Evolutionary conservation across 2,113 vertebrate species (phyloP), one percentile per base, ranked within the genome.

Genomic region (Stegastes partitus): DNA sequence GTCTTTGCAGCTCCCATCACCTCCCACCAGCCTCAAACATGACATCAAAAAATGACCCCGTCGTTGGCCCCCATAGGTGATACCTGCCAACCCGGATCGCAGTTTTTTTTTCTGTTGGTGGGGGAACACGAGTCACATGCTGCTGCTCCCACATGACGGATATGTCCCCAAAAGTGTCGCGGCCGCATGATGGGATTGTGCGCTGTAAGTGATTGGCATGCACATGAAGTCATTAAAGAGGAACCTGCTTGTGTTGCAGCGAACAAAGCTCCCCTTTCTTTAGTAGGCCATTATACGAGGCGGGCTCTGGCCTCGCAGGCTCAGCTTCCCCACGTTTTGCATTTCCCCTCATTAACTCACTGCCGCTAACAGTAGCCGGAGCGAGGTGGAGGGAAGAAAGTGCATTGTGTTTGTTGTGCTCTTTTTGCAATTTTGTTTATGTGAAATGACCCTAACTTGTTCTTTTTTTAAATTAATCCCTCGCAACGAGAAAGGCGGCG

Each of bases 161-260:
- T 66, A 26, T 25, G 72, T 74, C 74, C 74, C 65, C 42, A 65
- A 73, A 73, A 79, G 74, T 77, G 69, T 72, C 26, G 65, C 61
- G 77, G 73, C 70, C 50, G n/a, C 64, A 71, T 82, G 81, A 82
- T 74, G 59, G 73, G 67, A 78, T 84, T 89, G 91, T 88, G 26
- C 84, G 71, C 87, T 19, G 70, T 59, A 81, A 92, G 72, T 91
- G 90, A 90, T 90, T 84, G 90, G 87, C 92, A 82, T 89, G 87
- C 85, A 83, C 86, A 91, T 87, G 77, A 83, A 93, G 91, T 92
- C 87, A 87, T 91, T 92, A 92, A 90, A 92, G 90, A 90, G 92
- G 89, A 93, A 92, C 91, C 88, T 87, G 91, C 90, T 91, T 89
- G 91, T 91, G 90, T 90, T 91, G 84, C 83, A 65, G 9, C 1